Evolutionary conservation across 2,797 vertebrate species (phyloP).

Genomic region (Semaprochilodus insignis): DNA sequence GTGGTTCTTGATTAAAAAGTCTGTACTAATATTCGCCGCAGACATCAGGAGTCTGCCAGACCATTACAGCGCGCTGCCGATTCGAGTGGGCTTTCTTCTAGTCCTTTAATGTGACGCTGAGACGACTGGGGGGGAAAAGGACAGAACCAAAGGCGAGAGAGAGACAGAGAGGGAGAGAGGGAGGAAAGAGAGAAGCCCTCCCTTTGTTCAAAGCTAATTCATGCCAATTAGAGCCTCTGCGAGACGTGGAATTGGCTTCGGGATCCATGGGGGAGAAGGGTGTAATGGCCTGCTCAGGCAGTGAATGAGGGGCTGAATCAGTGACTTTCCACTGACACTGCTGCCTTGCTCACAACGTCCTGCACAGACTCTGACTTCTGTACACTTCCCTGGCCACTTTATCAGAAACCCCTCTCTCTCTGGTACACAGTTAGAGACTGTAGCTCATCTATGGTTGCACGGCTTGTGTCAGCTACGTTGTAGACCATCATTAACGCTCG

Average conservation of each 20-base stretch:
- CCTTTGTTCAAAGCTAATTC: conserved; percentile 47
- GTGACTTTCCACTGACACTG: background rate
- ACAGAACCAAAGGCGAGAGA: background rate
- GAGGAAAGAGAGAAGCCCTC: conserved; percentile 29
- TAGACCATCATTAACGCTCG: too few relatives aligned
- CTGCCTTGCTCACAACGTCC: background rate
- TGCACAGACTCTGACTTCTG: too few relatives aligned
- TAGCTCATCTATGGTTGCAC: too few relatives aligned
- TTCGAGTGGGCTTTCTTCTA: conserved; percentile 45
- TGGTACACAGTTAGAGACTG: background rate
- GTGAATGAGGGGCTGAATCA: background rate
- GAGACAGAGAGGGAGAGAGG: background rate
- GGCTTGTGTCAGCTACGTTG: too few relatives aligned
- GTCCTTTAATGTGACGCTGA: conserved; percentile 34
- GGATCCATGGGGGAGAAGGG: conserved; percentile 7
- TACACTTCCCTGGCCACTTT: too few relatives aligned
- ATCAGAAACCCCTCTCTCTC: too few relatives aligned
- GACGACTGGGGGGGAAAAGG: background rate
- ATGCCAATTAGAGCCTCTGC: conserved; percentile 53
- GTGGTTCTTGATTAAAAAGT: conserved; percentile 61
- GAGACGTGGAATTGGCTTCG: conserved; percentile 42
- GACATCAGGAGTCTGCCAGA: conserved; percentile 56
- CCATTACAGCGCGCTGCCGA: conserved; percentile 54
- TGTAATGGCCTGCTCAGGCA: background rate
- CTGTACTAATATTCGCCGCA: conserved; percentile 58